Percentiles rank a stretch among this genome's conserved stretches.
Evolutionary conservation across 2,797 vertebrate genomes (phyloP).

Genomic region (Chelidonichthys spinosus): DNA sequence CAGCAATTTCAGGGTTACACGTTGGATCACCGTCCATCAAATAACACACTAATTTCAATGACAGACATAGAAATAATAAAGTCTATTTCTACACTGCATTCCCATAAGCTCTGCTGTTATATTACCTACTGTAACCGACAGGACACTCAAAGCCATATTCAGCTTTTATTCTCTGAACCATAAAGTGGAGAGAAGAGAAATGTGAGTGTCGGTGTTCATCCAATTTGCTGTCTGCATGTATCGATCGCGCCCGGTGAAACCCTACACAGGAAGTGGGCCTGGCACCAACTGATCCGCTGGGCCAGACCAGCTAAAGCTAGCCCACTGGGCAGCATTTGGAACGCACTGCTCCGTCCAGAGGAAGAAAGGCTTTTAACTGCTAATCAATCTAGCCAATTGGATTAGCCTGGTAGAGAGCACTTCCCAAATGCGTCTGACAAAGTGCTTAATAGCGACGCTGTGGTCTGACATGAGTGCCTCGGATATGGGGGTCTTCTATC

Average conservation of each 20-base stretch:
- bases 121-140: slow-evolving; percentile 57
- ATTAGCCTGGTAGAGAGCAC: slow-evolving; percentile 78
- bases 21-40: slow-evolving; percentile 36
- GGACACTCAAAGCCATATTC: slow-evolving; percentile 62
- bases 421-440: slow-evolving; percentile 81
- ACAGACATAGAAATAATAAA: slow-evolving; percentile 52
- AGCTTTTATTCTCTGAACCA: slow-evolving; percentile 67
- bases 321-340: slow-evolving; percentile 76
- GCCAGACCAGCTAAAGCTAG: slow-evolving; percentile 65
- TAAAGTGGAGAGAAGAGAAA: slow-evolving; percentile 74
- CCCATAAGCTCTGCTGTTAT: slow-evolving; percentile 62
- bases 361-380: slow-evolving; percentile 84
- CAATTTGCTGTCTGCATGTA: slow-evolving; percentile 80
- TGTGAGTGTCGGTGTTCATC: slow-evolving; percentile 78
- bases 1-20: slow-evolving; percentile 23
- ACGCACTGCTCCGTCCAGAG: slow-evolving; percentile 71
- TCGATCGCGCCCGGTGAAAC: slow-evolving; percentile 78
- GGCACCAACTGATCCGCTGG: slow-evolving; percentile 75
- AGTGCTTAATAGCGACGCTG: slow-evolving; percentile 81
- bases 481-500: slow-evolving; percentile 71
- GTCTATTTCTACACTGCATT: slow-evolving; percentile 51
- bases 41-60: slow-evolving; percentile 43
- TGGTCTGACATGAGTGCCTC: slow-evolving; percentile 77
- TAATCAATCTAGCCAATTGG: slow-evolving; percentile 82
- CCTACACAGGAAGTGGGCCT: slow-evolving; percentile 81